Conservation (phyloP, 2,797 vertebrate genomes). For the Kryptolebias ocellatus region DNA sequence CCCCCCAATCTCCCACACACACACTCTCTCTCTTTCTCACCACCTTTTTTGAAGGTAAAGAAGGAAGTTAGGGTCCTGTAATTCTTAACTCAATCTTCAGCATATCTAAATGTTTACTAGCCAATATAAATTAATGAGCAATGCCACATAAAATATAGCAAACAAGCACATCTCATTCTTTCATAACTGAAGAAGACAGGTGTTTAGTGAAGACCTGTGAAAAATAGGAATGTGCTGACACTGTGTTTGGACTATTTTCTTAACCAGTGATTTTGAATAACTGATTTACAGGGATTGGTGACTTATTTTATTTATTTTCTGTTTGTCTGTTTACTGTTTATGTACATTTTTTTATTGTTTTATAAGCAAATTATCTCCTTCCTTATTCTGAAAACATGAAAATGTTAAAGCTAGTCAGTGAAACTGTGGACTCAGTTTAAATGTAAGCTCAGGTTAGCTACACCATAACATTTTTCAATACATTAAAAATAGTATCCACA, state of each 20-base stretch:
- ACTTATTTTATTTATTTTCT: slow-evolving; percentile 15
- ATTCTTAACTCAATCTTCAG: background rate
- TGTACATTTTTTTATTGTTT: background rate
- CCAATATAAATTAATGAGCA: slow-evolving; percentile 1
- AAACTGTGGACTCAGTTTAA: background rate
- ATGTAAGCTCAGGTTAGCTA: slow-evolving; percentile 2
- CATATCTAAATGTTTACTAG: background rate
- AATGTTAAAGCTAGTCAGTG: slow-evolving; percentile 5
- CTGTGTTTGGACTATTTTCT: slow-evolving; percentile 9
- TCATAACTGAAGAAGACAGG: background rate
- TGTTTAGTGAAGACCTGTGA: slow-evolving; percentile 11
- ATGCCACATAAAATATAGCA: background rate
- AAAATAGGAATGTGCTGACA: background rate
- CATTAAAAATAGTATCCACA: slow-evolving; percentile 9
- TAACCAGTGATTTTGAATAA: slow-evolving; percentile 25
- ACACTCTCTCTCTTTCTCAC: background rate
- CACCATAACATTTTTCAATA: slow-evolving; percentile 18
- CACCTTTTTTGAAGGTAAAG: too few relatives aligned
- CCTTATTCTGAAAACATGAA: background rate
- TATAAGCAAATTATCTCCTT: background rate
- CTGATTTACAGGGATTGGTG: slow-evolving; percentile 4
- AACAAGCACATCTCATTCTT: background rate
- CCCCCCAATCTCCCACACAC: background rate
- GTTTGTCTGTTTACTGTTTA: background rate
- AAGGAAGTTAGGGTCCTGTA: background rate